These are phyloP conservation scores for Drosophila hydei DNA, from an alignment of 1,140 invertebrate genomes.

Conservation along the genomic window DNA sequence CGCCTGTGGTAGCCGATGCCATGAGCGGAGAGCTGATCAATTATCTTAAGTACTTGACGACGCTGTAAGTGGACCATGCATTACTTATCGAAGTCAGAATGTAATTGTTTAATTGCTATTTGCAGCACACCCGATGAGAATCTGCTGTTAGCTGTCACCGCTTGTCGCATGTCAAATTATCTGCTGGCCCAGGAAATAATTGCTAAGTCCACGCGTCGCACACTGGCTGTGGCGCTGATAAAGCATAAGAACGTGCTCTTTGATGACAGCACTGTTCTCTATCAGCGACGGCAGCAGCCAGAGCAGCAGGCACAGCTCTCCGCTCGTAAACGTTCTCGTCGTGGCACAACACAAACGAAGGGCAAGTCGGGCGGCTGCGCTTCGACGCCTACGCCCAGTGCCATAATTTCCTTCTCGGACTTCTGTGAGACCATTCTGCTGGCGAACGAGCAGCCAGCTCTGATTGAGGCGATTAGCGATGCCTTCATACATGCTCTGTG, in stretches of 20 bases:
- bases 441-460: slow-evolving; percentile 64
- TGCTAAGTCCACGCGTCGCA: slow-evolving; percentile 58
- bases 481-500: slow-evolving; percentile 79
- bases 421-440: slow-evolving; percentile 79
- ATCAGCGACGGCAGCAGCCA: slow-evolving; percentile 59
- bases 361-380: slow-evolving; percentile 21
- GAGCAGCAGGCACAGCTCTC: slow-evolving; percentile 23
- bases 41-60: slow-evolving; percentile 71
- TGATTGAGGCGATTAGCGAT: slow-evolving; percentile 82
- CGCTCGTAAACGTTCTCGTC: slow-evolving; percentile 35
- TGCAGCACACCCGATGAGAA: slow-evolving; percentile 71
- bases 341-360: slow-evolving; percentile 16
- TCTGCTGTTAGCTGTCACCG: slow-evolving; percentile 71
- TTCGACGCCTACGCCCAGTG: slow-evolving; percentile 44
- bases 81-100: neutral
- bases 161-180: slow-evolving; percentile 81
- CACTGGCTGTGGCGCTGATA: slow-evolving; percentile 70
- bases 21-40: slow-evolving; percentile 78
- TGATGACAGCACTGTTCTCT: slow-evolving; percentile 75
- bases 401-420: slow-evolving; percentile 76
- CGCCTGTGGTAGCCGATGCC: slow-evolving; percentile 76
- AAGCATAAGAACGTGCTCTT: slow-evolving; percentile 79
- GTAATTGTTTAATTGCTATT: neutral
- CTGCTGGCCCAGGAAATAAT: slow-evolving; percentile 73
- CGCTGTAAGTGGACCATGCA: slow-evolving; percentile 52